Evolutionary conservation across 92 coral and sea anemone genomes (phyloP), one percentile per base, ranked within the genome.

Genomic region (Actinernus sp.): DNA sequence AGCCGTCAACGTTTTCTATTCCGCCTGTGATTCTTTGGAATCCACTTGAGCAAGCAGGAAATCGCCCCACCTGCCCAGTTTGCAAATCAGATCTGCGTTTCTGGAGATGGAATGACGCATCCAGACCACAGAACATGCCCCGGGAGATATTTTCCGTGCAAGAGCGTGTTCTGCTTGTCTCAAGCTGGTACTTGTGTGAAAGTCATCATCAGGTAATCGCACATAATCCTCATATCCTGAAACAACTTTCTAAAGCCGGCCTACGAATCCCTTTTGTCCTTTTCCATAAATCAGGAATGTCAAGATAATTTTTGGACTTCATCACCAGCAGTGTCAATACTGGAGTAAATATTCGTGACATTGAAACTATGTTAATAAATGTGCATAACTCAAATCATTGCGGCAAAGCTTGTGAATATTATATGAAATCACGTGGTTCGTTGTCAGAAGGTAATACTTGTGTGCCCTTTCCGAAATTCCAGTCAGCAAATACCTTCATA

Each of bases 61-160:
- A n/a, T n/a, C n/a, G n/a, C 39, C 70, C 63, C 16, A 55, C 33
- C 32, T 80, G 87, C 32, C 87, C 74, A 31, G 44, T 21, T 30
- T 80, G 74, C 56, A 56, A 16, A 51, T 61, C 81, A 43, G 57
- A 56, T 25, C 53, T 80, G 16, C 44, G 74, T 14, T 18, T 34
- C 49, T 80, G 81, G 87, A 80, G 71, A 59, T 71, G 87, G 87
- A 80, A 54, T 22, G 85, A 79, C 37, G 86, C 65, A 49, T 58
- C 55, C 32, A 78, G 40, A 23, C 34, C 64, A 36, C 71, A 55
- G 36, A 18, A 51, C 10, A 43, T 29, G 41, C 86, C 86, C 22
- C 69, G 86, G 26, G 55, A 48, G 33, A 19, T 70, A 31, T 79
- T 45, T 57, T 79, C 65, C 30, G 28, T 70, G 47, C 86, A 79